Evolutionary conservation across 2,113 vertebrate species (phyloP).

Genomic region (Lycaon pictus): DNA sequence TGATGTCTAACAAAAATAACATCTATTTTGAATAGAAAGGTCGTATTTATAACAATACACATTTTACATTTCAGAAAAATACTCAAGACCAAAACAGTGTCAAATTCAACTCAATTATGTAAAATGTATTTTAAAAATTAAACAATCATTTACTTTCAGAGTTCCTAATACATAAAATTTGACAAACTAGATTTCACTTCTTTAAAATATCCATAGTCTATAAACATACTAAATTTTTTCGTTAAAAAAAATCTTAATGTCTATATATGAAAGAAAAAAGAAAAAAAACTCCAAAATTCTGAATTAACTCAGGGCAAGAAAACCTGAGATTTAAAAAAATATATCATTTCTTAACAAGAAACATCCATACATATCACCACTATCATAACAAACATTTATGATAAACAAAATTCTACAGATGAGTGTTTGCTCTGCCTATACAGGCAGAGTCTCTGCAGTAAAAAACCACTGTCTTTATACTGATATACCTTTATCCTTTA

Average conservation of each 20-base stretch:
- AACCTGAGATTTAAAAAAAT: not conserved
- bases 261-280: conserved; percentile 18
- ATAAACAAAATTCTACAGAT: not conserved
- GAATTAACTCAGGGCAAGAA: conserved; percentile 41
- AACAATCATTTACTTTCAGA: conserved; percentile 7
- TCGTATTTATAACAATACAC: conserved; percentile 28
- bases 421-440: not conserved
- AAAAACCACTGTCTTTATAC: not conserved
- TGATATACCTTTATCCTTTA: not conserved
- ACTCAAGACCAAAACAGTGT: conserved; percentile 4
- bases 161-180: conserved; percentile 12
- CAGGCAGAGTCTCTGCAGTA: not conserved
- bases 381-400: not conserved
- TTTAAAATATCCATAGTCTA: conserved; percentile 15
- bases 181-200: conserved; percentile 40
- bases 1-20: conserved; percentile 21
- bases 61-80: conserved; percentile 63
- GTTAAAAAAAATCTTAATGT: not conserved
- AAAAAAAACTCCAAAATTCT: not conserved
- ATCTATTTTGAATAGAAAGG: conserved; percentile 6
- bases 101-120: conserved; percentile 47
- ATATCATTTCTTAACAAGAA: not conserved
- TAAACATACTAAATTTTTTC: not conserved
- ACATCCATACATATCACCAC: not conserved
- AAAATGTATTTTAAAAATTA: conserved; percentile 44